Evolutionary conservation across 2,888 invertebrate species (phyloP).

Genomic region (Auanema freiburgensis): DNA sequence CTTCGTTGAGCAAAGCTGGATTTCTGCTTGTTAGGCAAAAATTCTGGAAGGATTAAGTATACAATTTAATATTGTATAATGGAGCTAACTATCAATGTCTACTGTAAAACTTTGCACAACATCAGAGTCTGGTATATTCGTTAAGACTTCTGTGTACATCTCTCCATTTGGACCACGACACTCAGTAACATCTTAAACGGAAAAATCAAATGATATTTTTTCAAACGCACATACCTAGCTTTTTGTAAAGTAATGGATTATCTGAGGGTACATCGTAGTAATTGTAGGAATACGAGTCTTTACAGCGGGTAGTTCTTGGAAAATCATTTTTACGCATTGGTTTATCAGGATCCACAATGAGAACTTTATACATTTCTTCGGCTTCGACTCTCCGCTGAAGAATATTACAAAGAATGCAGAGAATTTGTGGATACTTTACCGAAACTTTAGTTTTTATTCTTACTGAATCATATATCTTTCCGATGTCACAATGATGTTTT

Average conservation of each 20-base stretch:
- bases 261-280: no score
- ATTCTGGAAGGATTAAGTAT: slow-evolving; percentile 27
- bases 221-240: no score
- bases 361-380: slow-evolving; percentile 50
- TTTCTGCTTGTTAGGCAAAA: slow-evolving; percentile 30
- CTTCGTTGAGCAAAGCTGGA: slow-evolving; percentile 15
- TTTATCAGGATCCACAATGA: slow-evolving; percentile 44
- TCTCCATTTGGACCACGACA: slow-evolving; percentile 24
- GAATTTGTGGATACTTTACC: background rate
- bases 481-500: slow-evolving; percentile 30
- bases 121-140: slow-evolving; percentile 40
- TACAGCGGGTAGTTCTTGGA: no score
- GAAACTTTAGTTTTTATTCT: slow-evolving; percentile 15
- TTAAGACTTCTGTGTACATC: slow-evolving; percentile 31
- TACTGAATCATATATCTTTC: slow-evolving; percentile 23
- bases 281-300: no score
- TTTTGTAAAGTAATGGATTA: no score
- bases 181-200: slow-evolving; percentile 41
- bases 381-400: slow-evolving; percentile 54
- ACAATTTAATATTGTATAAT: background rate
- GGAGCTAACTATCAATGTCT: slow-evolving; percentile 45
- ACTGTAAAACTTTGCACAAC: slow-evolving; percentile 45
- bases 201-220: slow-evolving; percentile 7
- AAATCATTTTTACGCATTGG: slow-evolving; percentile 20
- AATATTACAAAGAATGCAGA: no score